Base-by-base conservation (phyloP, 2,113 vertebrate genomes). In the Oceanites oceanicus region DNA sequence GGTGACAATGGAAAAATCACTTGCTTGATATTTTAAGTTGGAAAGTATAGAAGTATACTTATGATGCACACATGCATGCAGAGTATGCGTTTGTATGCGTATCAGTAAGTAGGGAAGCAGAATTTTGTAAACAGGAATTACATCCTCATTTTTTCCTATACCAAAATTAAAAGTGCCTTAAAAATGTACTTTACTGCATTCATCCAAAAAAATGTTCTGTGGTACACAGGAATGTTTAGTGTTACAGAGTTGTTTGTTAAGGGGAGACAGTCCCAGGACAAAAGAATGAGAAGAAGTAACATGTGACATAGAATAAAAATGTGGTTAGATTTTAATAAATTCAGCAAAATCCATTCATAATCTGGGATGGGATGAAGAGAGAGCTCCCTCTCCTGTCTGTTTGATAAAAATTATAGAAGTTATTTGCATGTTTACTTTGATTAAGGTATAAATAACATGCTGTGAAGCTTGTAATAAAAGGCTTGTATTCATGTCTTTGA, bases 321-420 rank as follows among this genome's bases (percentile, higher is more conserved):
- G 67, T 55, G 27, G 50, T 86, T 90, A 82, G 45, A 58, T 95
- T 91, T 95, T 71, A 85, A 23, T 83, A 73, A 73, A 1, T 92
- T 95, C 78, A 84, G 90, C 45, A 86, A 91, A 89, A 89, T 49
- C 80, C 53, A n/a, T 71, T 94, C 20, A 29, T 72, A 74, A 42
- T 47, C 26, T 42, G 63, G n/a, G 45, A 45, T 87, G 94, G 80
- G 83, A 97, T 94, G 96, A 97, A 97, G 92, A 67, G 77, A 98
- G 88, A 98, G 98, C 98, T 98, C 98, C 98, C 97, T 97, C 98
- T 98, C 94, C 98, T 98, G 98, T 97, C 90, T 92, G 83, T 19
- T 89, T 97, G 74, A 38, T 65, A 96, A 78, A 96, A 98, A 94
- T 94, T 77, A 49, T 73, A 45, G 85, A 42, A 71, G 66, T 47